These are phyloP conservation scores for Heterotis niloticus DNA, from an alignment of 2,113 vertebrate genomes.

Conservation along the genomic window DNA sequence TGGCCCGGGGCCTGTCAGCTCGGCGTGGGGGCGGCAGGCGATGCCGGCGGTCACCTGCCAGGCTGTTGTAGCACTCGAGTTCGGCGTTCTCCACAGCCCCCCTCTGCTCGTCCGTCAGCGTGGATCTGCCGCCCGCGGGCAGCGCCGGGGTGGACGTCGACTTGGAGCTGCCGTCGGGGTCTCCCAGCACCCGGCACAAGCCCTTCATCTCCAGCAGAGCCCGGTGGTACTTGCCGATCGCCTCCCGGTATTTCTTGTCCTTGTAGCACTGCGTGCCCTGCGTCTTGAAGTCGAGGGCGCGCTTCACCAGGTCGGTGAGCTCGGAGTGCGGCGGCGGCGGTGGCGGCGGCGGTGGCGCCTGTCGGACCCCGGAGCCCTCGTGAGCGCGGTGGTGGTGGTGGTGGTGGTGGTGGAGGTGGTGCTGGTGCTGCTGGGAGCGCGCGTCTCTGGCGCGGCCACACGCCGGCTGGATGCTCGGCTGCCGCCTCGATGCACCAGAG, in stretches of 20 bases:
- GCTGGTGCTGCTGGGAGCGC: constrained; percentile 52
- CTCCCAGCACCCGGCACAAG: constrained; percentile 74
- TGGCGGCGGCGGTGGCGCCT: constrained; percentile 28
- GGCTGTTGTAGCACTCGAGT: constrained; percentile 96
- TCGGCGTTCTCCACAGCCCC: constrained; percentile 86
- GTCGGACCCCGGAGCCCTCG: constrained; percentile 54
- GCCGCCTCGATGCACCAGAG: constrained; percentile 49
- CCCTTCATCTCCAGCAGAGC: constrained; percentile 94
- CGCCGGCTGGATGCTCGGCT: neutral
- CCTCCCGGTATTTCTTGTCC: constrained; percentile 97
- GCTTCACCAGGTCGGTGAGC: constrained; percentile 73
- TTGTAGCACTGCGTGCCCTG: constrained; percentile 96
- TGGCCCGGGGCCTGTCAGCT: too few relatives aligned
- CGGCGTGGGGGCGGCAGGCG: too few relatives aligned
- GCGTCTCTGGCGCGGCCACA: constrained; percentile 21
- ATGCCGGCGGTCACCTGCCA: constrained; percentile 74
- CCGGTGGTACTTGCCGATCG: constrained; percentile 97
- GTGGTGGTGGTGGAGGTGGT: too few relatives aligned
- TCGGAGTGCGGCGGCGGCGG: constrained; percentile 55
- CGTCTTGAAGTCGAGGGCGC: constrained; percentile 90
- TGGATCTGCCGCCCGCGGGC: constrained; percentile 57
- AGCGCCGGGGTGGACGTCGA: constrained; percentile 54
- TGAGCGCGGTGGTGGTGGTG: constrained; percentile 50
- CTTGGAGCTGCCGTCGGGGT: constrained; percentile 62
- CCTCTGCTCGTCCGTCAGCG: constrained; percentile 86